phyloP scores from a whole-genome alignment of 1,140 invertebrate species.

The Ephestia elutella region DNA sequence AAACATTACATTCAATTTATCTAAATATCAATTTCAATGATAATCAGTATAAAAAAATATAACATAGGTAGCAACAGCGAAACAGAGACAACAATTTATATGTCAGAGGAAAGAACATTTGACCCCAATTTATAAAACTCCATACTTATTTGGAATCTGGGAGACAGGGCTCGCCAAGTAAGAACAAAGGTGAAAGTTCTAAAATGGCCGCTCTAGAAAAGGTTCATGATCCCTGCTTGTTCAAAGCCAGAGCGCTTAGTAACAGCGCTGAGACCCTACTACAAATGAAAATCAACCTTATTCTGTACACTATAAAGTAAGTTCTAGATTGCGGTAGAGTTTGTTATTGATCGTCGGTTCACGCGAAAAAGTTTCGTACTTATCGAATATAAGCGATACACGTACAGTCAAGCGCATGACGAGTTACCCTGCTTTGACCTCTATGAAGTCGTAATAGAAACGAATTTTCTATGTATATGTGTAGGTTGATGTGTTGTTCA shows the following conservation, averaged over 20 bases:
- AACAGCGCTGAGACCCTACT: constrained; percentile 53
- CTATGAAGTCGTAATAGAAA: too few species aligned
- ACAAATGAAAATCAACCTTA: constrained; percentile 22
- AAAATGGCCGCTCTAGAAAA: constrained; percentile 55
- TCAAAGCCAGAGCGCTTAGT: constrained; percentile 46
- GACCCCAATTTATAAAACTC: background rate
- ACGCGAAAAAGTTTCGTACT: constrained; percentile 49
- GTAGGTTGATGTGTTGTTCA: too few species aligned
- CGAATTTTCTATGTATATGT: too few species aligned
- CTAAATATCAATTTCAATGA: too few species aligned
- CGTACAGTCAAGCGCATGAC: constrained; percentile 13
- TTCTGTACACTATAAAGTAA: background rate
- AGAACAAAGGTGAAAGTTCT: constrained; percentile 51
- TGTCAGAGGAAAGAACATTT: background rate
- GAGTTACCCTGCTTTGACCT: too few species aligned
- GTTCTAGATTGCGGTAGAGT: constrained; percentile 8
- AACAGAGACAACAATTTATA: background rate
- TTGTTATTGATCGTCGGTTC: constrained; percentile 50
- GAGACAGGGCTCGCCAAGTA: constrained; percentile 27
- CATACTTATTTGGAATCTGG: constrained; percentile 10
- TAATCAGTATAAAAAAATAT: too few species aligned
- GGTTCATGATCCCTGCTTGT: constrained; percentile 50
- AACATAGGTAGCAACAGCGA: too few species aligned
- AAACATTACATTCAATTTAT: too few species aligned
- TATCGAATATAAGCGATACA: constrained; percentile 44